These are phyloP conservation scores for Agrochola circellaris DNA, from an alignment of 2,888 invertebrate genomes.

Conservation along the genomic window DNA sequence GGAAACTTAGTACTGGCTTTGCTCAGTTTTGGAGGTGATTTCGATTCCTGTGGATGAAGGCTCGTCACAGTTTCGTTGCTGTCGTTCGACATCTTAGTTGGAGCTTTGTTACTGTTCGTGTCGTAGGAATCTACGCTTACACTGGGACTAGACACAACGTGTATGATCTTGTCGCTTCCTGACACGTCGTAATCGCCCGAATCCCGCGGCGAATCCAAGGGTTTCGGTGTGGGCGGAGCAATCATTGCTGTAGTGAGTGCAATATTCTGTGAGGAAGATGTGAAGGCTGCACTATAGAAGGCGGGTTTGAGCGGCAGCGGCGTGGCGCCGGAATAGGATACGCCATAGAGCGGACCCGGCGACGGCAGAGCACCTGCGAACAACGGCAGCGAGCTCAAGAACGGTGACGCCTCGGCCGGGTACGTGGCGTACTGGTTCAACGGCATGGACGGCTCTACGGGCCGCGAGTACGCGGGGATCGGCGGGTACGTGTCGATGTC, in stretches of 20 bases:
- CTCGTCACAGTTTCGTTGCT: constrained; percentile 80
- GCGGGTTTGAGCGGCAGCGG: constrained; percentile 90
- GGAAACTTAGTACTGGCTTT: constrained; percentile 92
- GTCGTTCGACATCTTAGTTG: constrained; percentile 83
- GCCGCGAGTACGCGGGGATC: constrained; percentile 90
- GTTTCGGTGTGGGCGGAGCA: constrained; percentile 91
- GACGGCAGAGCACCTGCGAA: constrained; percentile 92
- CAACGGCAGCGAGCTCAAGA: constrained; percentile 90
- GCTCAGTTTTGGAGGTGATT: constrained; percentile 85
- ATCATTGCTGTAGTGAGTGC: constrained; percentile 95
- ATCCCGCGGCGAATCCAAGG: constrained; percentile 84
- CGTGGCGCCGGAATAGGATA: constrained; percentile 90
- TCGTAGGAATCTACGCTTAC: constrained; percentile 84
- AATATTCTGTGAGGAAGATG: constrained; percentile 95
- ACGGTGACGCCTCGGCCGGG: constrained; percentile 90
- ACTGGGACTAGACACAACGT: constrained; percentile 82
- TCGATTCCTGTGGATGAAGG: constrained; percentile 78
- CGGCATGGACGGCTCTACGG: constrained; percentile 91
- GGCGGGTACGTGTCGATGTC: constrained; percentile 85
- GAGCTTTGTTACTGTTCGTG: constrained; percentile 75
- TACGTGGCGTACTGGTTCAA: constrained; percentile 89
- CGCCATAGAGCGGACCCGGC: constrained; percentile 91
- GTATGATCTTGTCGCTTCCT: constrained; percentile 82
- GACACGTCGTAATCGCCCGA: constrained; percentile 81
- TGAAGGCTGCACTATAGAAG: constrained; percentile 94